Percentiles rank a stretch among this genome's conserved stretches.
Evolutionary conservation across 2,888 invertebrate species (phyloP).

Genomic region (Taenaris catops): DNA sequence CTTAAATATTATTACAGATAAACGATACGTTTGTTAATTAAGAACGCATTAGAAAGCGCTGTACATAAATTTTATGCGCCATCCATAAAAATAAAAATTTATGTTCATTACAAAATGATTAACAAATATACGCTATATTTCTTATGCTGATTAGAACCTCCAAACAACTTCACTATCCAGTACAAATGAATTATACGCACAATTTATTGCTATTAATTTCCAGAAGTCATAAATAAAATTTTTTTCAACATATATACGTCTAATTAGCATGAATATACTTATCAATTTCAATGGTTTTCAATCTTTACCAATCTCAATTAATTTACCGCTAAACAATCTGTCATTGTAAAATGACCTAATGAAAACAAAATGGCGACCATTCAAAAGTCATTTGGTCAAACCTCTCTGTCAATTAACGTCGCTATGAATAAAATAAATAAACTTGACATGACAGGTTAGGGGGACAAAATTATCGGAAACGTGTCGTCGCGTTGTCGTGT

Average conservation of each 20-base stretch:
- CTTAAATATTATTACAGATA: constrained; percentile 2
- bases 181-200: constrained; percentile 10
- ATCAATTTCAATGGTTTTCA: constrained; percentile 7
- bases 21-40: constrained; percentile 10
- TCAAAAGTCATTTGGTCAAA: constrained; percentile 23
- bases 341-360: constrained; percentile 27
- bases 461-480: constrained; percentile 9
- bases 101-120: constrained; percentile 10
- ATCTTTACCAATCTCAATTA: constrained; percentile 11
- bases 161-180: constrained; percentile 5
- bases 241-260: constrained; percentile 1
- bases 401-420: constrained; percentile 37
- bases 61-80: constrained; percentile 9
- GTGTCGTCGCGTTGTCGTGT: constrained; percentile 8
- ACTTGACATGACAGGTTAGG: constrained; percentile 15
- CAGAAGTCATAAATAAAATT: constrained; percentile 3
- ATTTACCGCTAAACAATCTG: constrained; percentile 26
- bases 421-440: constrained; percentile 35
- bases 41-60: constrained; percentile 8
- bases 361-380: constrained; percentile 30
- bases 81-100: constrained; percentile 11
- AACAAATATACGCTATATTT: constrained; percentile 10
- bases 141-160: constrained; percentile 2
- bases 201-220: constrained; percentile 1
- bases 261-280: constrained; percentile 18